Percentiles rank a stretch among this genome's conserved stretches.
Evolutionary conservation across 1,140 invertebrate species (phyloP).

Genomic region (Musca vetustissima): DNA sequence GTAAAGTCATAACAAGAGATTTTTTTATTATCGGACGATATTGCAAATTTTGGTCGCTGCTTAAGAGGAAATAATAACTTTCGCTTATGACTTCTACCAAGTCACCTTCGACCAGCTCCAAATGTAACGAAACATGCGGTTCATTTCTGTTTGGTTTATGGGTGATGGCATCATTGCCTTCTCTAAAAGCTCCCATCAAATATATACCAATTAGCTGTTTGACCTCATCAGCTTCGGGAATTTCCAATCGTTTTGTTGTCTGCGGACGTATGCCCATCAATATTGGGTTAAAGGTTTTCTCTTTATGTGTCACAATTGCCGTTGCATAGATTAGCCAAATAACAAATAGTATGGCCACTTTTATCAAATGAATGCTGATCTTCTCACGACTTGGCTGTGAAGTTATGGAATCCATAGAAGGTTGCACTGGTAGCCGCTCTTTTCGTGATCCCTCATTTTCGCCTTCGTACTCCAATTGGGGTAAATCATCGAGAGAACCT

Average conservation of each 20-base stretch:
- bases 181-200: too few species aligned
- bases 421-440: neutral
- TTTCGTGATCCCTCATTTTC: neutral
- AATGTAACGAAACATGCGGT: too few species aligned
- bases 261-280: neutral
- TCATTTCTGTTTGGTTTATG: too few species aligned
- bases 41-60: too few species aligned
- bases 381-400: neutral
- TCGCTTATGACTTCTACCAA: too few species aligned
- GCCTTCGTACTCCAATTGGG: neutral
- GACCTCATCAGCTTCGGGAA: too few species aligned
- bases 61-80: too few species aligned
- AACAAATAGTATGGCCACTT: neutral
- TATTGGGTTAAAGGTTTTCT: neutral
- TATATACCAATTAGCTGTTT: too few species aligned
- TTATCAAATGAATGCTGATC: neutral
- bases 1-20: neutral
- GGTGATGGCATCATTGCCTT: too few species aligned
- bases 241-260: too few species aligned
- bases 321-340: conserved; percentile 1
- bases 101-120: too few species aligned
- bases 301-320: conserved; percentile 1
- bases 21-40: too few species aligned
- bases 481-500: neutral
- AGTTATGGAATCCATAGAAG: neutral